phyloP scores from a whole-genome alignment of 92 coral and sea anemone genomes.

The Bergia puertoricense region DNA sequence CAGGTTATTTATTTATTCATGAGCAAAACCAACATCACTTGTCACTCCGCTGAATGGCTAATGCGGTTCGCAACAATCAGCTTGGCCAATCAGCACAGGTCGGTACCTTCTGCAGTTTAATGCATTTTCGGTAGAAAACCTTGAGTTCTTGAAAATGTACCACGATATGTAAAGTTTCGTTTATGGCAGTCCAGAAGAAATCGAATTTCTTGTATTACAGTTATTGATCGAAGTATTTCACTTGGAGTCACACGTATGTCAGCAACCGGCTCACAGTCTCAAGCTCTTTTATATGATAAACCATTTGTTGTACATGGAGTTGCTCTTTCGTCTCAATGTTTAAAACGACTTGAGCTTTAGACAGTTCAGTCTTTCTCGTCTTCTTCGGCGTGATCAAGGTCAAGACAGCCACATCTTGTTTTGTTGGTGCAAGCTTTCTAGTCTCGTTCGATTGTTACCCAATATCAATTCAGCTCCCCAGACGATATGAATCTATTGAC shows the following conservation, averaged over 20 bases:
- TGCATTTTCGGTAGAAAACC: not conserved
- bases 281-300: not conserved
- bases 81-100: not conserved
- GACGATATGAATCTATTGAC: not conserved
- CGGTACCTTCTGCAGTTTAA: not conserved
- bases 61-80: not conserved
- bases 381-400: no score
- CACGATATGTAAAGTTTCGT: not conserved
- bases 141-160: not conserved
- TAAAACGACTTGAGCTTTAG: not conserved
- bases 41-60: not conserved
- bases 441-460: not conserved
- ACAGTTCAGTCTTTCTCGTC: not conserved
- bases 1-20: no score
- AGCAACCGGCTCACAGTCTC: not conserved
- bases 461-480: not conserved
- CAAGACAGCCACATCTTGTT: not conserved
- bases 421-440: not conserved
- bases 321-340: not conserved
- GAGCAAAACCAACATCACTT: not conserved
- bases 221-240: no score
- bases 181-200: no score
- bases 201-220: not conserved
- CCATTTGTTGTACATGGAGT: not conserved
- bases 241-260: not conserved